These are phyloP conservation scores for Nesometra sesokonis DNA, from an alignment of 35 echinoderm and acorn worm species.

Conservation along the genomic window DNA sequence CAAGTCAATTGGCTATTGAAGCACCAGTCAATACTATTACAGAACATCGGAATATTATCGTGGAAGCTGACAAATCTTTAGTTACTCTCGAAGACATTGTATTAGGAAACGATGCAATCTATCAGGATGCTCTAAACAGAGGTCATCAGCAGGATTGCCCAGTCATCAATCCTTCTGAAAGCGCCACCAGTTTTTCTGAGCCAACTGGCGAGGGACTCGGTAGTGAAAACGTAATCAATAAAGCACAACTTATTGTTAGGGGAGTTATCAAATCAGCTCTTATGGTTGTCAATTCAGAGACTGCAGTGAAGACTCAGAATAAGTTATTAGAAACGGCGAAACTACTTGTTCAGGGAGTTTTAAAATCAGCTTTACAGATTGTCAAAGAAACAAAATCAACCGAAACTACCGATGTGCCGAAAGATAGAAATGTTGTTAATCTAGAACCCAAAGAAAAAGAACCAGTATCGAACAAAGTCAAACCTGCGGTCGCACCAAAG, in stretches of 20 bases:
- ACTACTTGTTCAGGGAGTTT: not conserved
- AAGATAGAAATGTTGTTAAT: not conserved
- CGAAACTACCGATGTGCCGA: not conserved
- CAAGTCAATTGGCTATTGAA: not conserved
- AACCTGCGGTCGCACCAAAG: not conserved
- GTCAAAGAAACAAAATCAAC: not conserved
- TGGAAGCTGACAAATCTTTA: no score
- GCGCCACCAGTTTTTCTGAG: not conserved
- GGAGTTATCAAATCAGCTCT: not conserved
- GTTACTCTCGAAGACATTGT: no score
- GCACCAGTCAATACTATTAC: not conserved
- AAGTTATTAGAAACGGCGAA: not conserved
- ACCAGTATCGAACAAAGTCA: not conserved
- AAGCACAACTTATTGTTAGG: not conserved
- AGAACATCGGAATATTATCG: not conserved
- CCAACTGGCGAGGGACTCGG: no score
- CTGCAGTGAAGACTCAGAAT: not conserved
- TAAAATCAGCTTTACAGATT: not conserved
- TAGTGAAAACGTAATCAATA: not conserved
- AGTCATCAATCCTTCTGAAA: not conserved
- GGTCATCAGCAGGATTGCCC: not conserved
- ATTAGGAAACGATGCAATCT: no score
- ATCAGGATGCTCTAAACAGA: no score
- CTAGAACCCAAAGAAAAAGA: not conserved
- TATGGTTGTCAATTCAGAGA: not conserved